Base-by-base conservation (phyloP, 2,113 vertebrate species). In the Anguilla rostrata region DNA sequence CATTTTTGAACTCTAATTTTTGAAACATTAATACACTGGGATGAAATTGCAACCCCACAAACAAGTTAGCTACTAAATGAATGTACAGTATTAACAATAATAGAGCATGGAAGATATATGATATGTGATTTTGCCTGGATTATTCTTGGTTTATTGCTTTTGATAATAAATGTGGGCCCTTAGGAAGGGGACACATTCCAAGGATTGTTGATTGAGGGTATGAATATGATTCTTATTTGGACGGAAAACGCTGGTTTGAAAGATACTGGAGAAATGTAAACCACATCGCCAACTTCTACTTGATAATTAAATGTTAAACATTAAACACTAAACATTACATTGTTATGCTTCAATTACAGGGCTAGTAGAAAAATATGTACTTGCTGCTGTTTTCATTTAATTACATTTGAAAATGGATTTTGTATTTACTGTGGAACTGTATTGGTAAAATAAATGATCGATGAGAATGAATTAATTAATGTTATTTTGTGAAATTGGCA, bases 401-500 rank as follows among this genome's bases (percentile, higher is more conserved):
- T 39, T 20, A 39, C 39, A 39, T 78, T 78, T 40, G 7, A 80
- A 8, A 41, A 40, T 3, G 4, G 39, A 80, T 80, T 80, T 18
- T 20, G 18, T 20, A 40, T 20, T 40, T 6, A 80, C 39, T 84
- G 34, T 84, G 26, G 34, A 56, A 63, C 16, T 83, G 78, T 39
- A 84, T 39, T 39, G 39, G 83, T 86, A 86, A 78, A 6, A 80
- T 79, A 75, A 75, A 34, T 3, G n/a, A 26, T 66, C 20, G 49
- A 34, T 83, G 46, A 84, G 60, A 49, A 88, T 56, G 12, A 60
- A 18, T 22, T 57, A 41, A 82, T 85, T 78, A 82, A 56, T 75
- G 57, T 66, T 60, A 86, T 60, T 9, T 15, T 86, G 9, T 34
- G 7, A 39, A 43, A 43, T 75, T 39, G 49, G 39, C 29, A 84